Evolutionary conservation across 1,140 invertebrate species (phyloP).

Genomic region (Megalopta genalis): DNA sequence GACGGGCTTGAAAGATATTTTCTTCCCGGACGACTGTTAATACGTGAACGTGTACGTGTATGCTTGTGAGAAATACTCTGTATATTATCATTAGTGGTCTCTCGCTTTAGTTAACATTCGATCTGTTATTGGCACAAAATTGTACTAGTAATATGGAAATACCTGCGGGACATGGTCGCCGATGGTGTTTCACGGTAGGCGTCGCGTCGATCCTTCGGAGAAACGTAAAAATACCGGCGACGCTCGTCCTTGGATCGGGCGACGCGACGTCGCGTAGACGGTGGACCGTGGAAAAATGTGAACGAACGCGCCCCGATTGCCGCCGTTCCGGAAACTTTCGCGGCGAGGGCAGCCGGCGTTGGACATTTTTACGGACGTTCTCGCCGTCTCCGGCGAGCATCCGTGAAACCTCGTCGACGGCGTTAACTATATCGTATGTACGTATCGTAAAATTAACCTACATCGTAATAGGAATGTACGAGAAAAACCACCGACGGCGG

Average conservation of each 20-base stretch:
- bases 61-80: slow-evolving; percentile 40
- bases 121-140: slow-evolving; percentile 77
- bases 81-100: slow-evolving; percentile 52
- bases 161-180: slow-evolving; percentile 55
- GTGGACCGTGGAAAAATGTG: too few species aligned
- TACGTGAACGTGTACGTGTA: slow-evolving; percentile 25
- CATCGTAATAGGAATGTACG: slow-evolving; percentile 71
- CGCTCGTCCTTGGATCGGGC: too few species aligned
- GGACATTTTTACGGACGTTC: too few species aligned
- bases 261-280: too few species aligned
- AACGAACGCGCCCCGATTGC: too few species aligned
- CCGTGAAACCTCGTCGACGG: slow-evolving; percentile 12
- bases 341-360: too few species aligned
- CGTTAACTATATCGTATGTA: slow-evolving; percentile 54
- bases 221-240: too few species aligned
- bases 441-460: slow-evolving; percentile 72
- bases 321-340: too few species aligned
- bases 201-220: not conserved
- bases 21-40: slow-evolving; percentile 22
- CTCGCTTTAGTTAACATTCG: slow-evolving; percentile 72
- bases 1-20: slow-evolving; percentile 47
- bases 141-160: slow-evolving; percentile 76
- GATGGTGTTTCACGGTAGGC: slow-evolving; percentile 26
- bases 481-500: slow-evolving; percentile 50
- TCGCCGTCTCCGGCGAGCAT: not conserved